Conservation (phyloP, 2,113 vertebrate genomes). For the Trematocara variabile region DNA sequence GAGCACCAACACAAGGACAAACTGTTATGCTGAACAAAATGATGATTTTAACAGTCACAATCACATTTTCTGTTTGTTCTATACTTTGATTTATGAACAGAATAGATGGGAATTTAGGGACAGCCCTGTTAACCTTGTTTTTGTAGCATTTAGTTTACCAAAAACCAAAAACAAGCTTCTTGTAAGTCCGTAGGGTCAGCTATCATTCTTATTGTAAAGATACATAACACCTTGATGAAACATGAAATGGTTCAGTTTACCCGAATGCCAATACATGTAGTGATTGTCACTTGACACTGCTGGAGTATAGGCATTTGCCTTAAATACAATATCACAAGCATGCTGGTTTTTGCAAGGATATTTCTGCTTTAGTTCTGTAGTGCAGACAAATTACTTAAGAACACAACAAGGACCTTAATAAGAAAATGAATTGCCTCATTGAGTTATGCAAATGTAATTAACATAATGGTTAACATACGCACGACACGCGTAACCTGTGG, state of each 20-base stretch:
- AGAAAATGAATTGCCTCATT: slow-evolving; percentile 13
- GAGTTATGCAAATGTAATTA: slow-evolving; percentile 32
- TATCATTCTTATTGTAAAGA: neutral
- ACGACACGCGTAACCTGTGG: neutral
- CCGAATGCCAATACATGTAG: neutral
- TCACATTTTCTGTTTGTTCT: neutral
- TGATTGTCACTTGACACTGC: neutral
- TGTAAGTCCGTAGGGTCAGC: neutral
- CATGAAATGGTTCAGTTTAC: neutral
- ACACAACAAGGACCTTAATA: slow-evolving; percentile 10
- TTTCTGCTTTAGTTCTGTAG: neutral
- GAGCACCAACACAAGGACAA: neutral
- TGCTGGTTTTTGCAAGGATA: neutral
- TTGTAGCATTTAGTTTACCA: neutral
- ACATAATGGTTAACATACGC: neutral
- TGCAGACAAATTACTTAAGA: slow-evolving; percentile 25
- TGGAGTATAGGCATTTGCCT: neutral
- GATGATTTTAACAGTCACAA: neutral
- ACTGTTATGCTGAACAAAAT: neutral
- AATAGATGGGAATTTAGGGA: neutral
- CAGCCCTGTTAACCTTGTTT: neutral
- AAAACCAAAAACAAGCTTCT: neutral
- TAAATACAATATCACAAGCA: neutral
- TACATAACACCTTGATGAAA: neutral
- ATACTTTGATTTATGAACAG: neutral